A percentile compares a stretch with the other conserved stretches of the same genome.
These are phyloP conservation scores for Napeogenes inachia DNA, from an alignment of 2,888 invertebrate genomes.

Conservation along the genomic window DNA sequence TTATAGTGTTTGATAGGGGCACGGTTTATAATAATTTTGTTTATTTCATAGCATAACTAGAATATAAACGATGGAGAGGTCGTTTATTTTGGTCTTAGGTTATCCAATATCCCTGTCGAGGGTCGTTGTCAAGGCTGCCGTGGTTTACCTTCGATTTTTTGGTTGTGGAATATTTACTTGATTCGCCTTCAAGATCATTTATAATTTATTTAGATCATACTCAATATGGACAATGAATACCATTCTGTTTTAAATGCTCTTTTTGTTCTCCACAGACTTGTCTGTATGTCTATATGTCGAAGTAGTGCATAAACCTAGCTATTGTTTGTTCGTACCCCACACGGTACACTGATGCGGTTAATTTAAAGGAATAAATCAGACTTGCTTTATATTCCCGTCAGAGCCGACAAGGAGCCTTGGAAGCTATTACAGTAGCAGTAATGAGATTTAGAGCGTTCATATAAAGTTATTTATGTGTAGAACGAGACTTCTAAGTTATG, in stretches of 20 bases:
- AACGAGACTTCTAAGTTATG: constrained; percentile 43
- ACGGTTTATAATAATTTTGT: constrained; percentile 2
- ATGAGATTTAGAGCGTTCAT: constrained; percentile 74
- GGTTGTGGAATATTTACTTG: constrained; percentile 36
- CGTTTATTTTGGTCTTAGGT: constrained; percentile 71
- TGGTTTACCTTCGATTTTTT: constrained; percentile 50
- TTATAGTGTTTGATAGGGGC: constrained; percentile 1
- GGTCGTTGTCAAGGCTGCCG: constrained; percentile 35
- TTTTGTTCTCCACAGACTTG: too few relatives aligned
- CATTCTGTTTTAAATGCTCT: too few relatives aligned
- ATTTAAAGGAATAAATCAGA: constrained; percentile 66
- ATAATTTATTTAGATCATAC: neutral
- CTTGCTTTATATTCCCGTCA: constrained; percentile 71
- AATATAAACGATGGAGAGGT: constrained; percentile 59
- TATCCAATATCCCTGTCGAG: constrained; percentile 53
- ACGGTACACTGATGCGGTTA: constrained; percentile 51
- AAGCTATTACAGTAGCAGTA: constrained; percentile 70
- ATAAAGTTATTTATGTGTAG: constrained; percentile 71
- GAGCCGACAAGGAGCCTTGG: constrained; percentile 66
- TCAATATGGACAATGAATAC: neutral
- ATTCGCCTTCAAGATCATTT: constrained; percentile 38
- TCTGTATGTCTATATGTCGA: neutral
- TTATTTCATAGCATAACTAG: constrained; percentile 53
- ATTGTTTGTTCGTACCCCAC: constrained; percentile 35
- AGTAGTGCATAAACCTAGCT: constrained; percentile 20